A percentile compares a stretch with the other conserved stretches of the same genome.
These are phyloP conservation scores for Pseudotriccus pelzelni DNA, from an alignment of 2,797 vertebrate genomes.

Conservation along the genomic window DNA sequence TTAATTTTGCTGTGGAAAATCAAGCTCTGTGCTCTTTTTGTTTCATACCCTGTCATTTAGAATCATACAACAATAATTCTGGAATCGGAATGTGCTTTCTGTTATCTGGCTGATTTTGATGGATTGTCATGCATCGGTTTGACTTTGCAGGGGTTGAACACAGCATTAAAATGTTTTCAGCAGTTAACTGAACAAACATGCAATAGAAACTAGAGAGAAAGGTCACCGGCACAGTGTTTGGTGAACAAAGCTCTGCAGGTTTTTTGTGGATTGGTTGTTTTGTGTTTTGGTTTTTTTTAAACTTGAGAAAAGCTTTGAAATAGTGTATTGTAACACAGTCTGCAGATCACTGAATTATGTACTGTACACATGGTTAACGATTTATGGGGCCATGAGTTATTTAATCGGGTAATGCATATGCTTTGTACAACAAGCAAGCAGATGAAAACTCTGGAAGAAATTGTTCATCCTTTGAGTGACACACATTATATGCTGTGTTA, in stretches of 20 bases:
- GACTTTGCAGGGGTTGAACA: constrained; percentile 70
- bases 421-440: constrained; percentile 23
- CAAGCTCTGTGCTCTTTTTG: constrained; percentile 55
- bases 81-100: constrained; percentile 51
- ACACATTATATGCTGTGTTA: neutral
- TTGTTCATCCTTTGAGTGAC: constrained; percentile 23
- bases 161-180: constrained; percentile 64
- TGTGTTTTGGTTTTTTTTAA: neutral
- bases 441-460: constrained; percentile 49
- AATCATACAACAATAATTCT: constrained; percentile 68
- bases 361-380: constrained; percentile 60
- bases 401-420: constrained; percentile 50
- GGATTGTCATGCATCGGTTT: constrained; percentile 65
- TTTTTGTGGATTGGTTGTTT: neutral
- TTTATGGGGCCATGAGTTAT: constrained; percentile 63
- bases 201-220: constrained; percentile 52
- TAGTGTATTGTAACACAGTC: constrained; percentile 20
- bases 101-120: constrained; percentile 73
- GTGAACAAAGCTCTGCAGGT: constrained; percentile 18
- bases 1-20: constrained; percentile 63
- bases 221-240: constrained; percentile 51
- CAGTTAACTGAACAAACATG: constrained; percentile 65
- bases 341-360: constrained; percentile 46
- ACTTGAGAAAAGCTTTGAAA: constrained; percentile 9
- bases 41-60: constrained; percentile 60